Base-by-base conservation (phyloP, 2,797 vertebrate species). In the Sebastes nivosus region DNA sequence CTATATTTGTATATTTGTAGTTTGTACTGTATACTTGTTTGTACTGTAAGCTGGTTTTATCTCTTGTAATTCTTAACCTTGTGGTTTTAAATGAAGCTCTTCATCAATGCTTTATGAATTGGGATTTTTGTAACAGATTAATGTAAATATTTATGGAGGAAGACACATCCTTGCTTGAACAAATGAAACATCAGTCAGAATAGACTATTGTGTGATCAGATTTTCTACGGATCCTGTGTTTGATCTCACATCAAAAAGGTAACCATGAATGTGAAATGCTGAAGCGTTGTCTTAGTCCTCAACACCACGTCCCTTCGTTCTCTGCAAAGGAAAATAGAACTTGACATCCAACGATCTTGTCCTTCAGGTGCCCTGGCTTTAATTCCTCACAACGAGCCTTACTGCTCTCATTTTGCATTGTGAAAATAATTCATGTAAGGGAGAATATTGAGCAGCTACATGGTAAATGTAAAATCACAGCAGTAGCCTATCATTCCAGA, bases 1-100 rank as follows among this genome's bases (percentile, higher is more conserved):
- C 87, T 95, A 88, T 93, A 94, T 96, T 92, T 96, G 95, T 96
- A 95, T 95, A 96, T 96, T 93, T 94, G 95, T 95, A 93, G 84
- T 77, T 87, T 90, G 92, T 93, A 91, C 91, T 95, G 93, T 95
- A 93, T 88, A 88, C 83, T 87, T 90, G 85, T 93, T 91, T 86
- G 92, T 93, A 94, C 92, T 95, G 91, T 93, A 91, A 79, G 78
- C 87, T 89, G 87, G 69, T 93, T 92, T 85, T 84, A 75, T 93
- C 80, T 86, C 82, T 68, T 79, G 76, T 87, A 68, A 91, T 88
- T 87, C 64, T 85, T 84, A 87, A 81, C 60, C 50, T 82, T 82
- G 79, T 90, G 84, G 86, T 87, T 92, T 80, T 59, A 83, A 90
- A 88, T 84, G 75, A 91, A 90, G 84, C 68, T 90, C 83, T 81